Percentiles rank a stretch among this genome's conserved stretches.
These are phyloP conservation scores for Trachymyrmex cornetzi DNA, from an alignment of 1,140 invertebrate genomes.

Conservation along the genomic window DNA sequence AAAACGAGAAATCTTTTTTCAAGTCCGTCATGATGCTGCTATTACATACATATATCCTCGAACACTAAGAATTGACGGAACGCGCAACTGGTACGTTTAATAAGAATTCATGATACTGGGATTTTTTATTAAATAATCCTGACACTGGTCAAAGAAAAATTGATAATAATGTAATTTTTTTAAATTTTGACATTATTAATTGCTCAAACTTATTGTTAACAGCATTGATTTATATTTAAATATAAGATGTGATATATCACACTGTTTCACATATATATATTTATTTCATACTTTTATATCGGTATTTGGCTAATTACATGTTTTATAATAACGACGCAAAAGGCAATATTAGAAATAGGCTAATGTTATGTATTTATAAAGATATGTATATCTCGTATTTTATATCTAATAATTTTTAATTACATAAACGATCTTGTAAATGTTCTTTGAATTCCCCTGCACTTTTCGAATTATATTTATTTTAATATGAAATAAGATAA, in stretches of 20 bases:
- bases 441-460: too few species aligned
- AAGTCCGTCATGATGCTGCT: not conserved
- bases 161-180: not conserved
- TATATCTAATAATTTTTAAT: too few species aligned
- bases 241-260: not conserved
- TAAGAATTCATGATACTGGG: not conserved
- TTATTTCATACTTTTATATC: not conserved
- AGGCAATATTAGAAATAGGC: too few species aligned
- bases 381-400: too few species aligned
- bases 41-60: not conserved
- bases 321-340: too few species aligned
- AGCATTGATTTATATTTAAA: constrained; percentile 1
- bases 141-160: not conserved
- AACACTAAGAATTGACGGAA: not conserved
- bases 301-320: too few species aligned
- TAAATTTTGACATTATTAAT: not conserved
- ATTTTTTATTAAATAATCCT: not conserved
- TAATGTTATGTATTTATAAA: too few species aligned
- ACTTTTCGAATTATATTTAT: too few species aligned
- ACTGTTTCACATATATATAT: not conserved
- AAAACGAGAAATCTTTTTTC: constrained; percentile 8
- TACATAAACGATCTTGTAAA: too few species aligned
- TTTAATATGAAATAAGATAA: too few species aligned
- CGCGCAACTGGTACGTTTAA: too few species aligned
- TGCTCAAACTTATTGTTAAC: not conserved